A percentile compares a stretch with the other conserved stretches of the same genome.
phyloP scores from a whole-genome alignment of 1,140 invertebrate genomes.

The Nasonia giraulti region DNA sequence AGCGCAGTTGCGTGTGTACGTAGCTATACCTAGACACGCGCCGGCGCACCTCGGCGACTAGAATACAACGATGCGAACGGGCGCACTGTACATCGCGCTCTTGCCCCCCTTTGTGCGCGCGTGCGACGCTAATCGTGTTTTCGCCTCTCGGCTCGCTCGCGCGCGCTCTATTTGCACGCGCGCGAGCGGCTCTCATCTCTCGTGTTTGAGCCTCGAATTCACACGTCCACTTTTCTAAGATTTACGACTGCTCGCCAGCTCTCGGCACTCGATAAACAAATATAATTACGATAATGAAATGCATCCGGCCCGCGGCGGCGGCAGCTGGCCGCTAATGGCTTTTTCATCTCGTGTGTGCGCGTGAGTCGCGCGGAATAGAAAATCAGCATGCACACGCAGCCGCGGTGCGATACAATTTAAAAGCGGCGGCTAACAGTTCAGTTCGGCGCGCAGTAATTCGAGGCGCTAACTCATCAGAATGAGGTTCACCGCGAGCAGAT shows the following conservation, averaged over 20 bases:
- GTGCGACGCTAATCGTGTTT: conserved; percentile 18
- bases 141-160: not conserved
- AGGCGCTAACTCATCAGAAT: conserved; percentile 34
- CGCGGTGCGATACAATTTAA: not conserved
- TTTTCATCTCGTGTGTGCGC: not conserved
- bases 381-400: not conserved
- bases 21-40: not conserved
- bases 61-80: not conserved
- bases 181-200: not conserved
- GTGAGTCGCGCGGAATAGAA: not conserved
- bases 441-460: conserved; percentile 28
- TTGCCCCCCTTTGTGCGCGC: not conserved
- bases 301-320: not conserved
- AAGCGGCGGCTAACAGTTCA: not conserved
- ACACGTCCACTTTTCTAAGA: conserved; percentile 24
- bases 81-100: not conserved
- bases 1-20: not conserved
- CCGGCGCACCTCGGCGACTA: conserved; percentile 21
- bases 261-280: conserved; percentile 24
- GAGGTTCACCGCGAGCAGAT: conserved; percentile 44
- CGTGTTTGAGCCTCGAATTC: not conserved
- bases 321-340: conserved; percentile 3
- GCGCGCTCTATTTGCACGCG: not conserved
- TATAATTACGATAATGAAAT: conserved; percentile 40
- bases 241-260: conserved; percentile 44